Percentiles rank a stretch among this genome's conserved stretches.
These are phyloP conservation scores for Drosophila tanythrix DNA, from an alignment of 2,888 invertebrate species.

Conservation along the genomic window DNA sequence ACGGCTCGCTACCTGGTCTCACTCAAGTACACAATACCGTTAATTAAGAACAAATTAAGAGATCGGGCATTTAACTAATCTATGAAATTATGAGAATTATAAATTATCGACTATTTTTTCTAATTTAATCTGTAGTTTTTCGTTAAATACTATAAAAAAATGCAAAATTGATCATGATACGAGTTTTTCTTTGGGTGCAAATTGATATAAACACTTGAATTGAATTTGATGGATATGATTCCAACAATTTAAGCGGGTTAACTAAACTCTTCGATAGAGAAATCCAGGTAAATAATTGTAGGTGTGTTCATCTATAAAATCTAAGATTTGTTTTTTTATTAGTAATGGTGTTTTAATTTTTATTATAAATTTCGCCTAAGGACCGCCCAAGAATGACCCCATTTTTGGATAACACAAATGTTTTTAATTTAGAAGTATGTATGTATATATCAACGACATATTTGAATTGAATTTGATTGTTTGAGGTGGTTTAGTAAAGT, in stretches of 20 bases:
- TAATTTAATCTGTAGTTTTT: conserved; percentile 6
- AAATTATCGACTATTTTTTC: conserved; percentile 11
- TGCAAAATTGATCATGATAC: conserved; percentile 10
- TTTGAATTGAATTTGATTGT: conserved; percentile 38
- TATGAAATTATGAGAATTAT: conserved; percentile 21
- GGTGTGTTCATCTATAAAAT: background rate
- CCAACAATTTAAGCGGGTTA: background rate
- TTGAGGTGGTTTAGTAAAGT: conserved; percentile 32
- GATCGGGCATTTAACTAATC: conserved; percentile 28
- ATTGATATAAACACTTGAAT: background rate
- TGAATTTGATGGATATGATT: background rate
- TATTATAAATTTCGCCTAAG: conserved; percentile 36
- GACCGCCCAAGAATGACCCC: conserved; percentile 32
- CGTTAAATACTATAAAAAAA: conserved; percentile 27
- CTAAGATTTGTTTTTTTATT: conserved; percentile 29
- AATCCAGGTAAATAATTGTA: background rate
- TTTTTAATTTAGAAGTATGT: conserved; percentile 14
- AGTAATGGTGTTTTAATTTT: conserved; percentile 38
- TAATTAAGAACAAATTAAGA: conserved; percentile 12
- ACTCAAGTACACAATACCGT: conserved; percentile 18
- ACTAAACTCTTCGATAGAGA: too few species aligned
- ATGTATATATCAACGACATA: conserved; percentile 34
- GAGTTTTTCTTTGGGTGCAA: background rate
- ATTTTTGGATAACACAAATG: conserved; percentile 30
- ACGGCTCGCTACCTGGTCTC: conserved; percentile 3